Evolutionary conservation across 2,797 vertebrate species (phyloP).

Genomic region (Coracias cyanogaster): DNA sequence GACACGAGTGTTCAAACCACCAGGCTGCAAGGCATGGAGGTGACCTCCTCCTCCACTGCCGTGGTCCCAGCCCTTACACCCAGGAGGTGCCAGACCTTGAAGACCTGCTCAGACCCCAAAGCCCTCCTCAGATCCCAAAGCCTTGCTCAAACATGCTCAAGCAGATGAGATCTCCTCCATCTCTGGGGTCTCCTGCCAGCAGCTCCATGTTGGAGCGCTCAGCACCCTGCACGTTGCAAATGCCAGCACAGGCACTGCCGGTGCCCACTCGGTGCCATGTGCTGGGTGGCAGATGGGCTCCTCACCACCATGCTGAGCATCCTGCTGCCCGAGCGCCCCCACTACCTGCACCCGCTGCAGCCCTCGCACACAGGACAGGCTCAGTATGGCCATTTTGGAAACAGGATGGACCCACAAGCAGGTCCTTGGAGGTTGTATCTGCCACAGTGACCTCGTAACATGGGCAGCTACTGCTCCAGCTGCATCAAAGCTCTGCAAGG

Average conservation of each 20-base stretch:
- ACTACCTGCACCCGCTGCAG: neutral
- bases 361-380: neutral
- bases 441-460: fast-evolving
- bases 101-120: neutral
- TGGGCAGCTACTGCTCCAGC: neutral
- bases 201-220: fast-evolving
- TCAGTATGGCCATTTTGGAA: neutral
- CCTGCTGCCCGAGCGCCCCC: neutral
- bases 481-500: neutral
- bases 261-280: fast-evolving
- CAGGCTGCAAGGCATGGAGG: fast-evolving
- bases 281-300: neutral
- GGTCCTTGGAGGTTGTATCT: neutral
- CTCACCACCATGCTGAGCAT: neutral
- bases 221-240: fast-evolving
- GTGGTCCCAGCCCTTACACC: neutral
- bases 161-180: neutral
- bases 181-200: neutral
- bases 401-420: neutral
- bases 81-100: neutral
- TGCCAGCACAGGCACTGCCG: fast-evolving
- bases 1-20: neutral
- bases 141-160: neutral
- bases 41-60: neutral
- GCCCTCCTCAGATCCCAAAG: neutral